These are phyloP conservation scores for Agapetus fuscipes DNA, from an alignment of 2,888 invertebrate species.

Conservation along the genomic window DNA sequence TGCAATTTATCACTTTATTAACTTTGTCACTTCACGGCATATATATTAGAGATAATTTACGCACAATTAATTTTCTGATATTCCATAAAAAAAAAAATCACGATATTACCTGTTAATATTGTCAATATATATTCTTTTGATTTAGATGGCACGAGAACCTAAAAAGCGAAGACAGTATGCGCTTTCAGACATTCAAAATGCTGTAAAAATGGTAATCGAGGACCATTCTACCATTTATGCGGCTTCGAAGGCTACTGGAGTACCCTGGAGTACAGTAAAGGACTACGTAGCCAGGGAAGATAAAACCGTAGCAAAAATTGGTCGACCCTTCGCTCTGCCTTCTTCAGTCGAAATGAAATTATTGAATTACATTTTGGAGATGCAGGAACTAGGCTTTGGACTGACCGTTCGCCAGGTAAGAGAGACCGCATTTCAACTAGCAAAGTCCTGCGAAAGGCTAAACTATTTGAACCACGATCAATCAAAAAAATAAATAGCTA, in stretches of 20 bases:
- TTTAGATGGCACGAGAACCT: conserved; percentile 1
- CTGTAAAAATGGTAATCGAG: conserved; percentile 4
- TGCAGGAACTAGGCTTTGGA: conserved; percentile 6
- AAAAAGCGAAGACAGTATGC: conserved; percentile 3
- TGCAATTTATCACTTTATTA: conserved; percentile 3
- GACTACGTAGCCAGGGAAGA: conserved; percentile 5
- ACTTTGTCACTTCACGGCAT: too few species aligned
- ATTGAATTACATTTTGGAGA: conserved; percentile 3
- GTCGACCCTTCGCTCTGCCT: conserved; percentile 5
- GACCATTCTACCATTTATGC: conserved; percentile 4
- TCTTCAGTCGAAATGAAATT: conserved; percentile 3
- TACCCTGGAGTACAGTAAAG: conserved; percentile 6
- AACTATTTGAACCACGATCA: conserved; percentile 10
- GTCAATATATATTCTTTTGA: conserved; percentile 1
- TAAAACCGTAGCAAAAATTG: conserved; percentile 4
- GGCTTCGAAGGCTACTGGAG: conserved; percentile 1
- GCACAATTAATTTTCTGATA: conserved; percentile 2
- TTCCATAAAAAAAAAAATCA: conserved; percentile 2
- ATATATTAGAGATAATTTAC: conserved; percentile 1
- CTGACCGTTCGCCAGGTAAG: conserved; percentile 5
- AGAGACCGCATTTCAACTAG: conserved; percentile 10
- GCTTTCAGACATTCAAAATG: conserved; percentile 5
- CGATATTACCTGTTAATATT: conserved; percentile 2
- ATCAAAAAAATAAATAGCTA: conserved; percentile 13
- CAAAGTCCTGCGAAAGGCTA: conserved; percentile 9